Evolutionary conservation across 2,113 vertebrate species (phyloP), one percentile per base, ranked within the genome.

Genomic region (Myrmecobius fasciatus): DNA sequence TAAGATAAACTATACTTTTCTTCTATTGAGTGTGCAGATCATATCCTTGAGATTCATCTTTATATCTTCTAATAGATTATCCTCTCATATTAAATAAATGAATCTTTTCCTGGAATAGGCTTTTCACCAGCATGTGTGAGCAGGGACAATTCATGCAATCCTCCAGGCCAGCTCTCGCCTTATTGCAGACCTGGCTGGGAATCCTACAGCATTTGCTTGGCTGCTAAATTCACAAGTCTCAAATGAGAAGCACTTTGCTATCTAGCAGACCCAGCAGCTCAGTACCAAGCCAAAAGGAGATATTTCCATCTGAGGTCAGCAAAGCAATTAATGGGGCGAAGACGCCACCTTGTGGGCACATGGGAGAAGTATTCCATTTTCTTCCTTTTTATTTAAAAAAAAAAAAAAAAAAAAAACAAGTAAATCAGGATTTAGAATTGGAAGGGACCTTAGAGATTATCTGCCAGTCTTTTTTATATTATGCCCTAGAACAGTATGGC

Each of bases 301-400:
- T 91, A 25, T 53, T 92, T 94, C 56, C 89, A 95, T 5, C 26
- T 20, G 93, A n/a, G 89, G 2, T 10, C 91, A n/a, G 0, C 48
- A n/a, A 67, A 92, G 48, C 43, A 67, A 91, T 94, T 93, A 89
- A 51, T 94, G 49, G 95, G 95, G 43, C 49, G 53, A 92, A 95
- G 89, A 91, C 53, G 96, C 93, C 96, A 95, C 52, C 94, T 53
- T 94, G 94, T 94, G 97, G 97, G 53, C 92, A 92, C 60, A 12
- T 89, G 53, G 91, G 83, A 91, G 52, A 96, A 95, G 53, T 91
- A 53, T 22, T 95, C 48, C 28, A 89, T 48, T 75, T 67, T 60
- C 90, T 83, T 43, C 91, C 47, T 75, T 89, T 94, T 94, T 2
- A 89, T 24, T 1, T n/a, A n/a, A n/a, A n/a, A n/a, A n/a, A n/a